Percentiles rank a stretch among this genome's conserved stretches.
phyloP scores from a whole-genome alignment of 2,113 vertebrate species.

The Neotragus moschatus region DNA sequence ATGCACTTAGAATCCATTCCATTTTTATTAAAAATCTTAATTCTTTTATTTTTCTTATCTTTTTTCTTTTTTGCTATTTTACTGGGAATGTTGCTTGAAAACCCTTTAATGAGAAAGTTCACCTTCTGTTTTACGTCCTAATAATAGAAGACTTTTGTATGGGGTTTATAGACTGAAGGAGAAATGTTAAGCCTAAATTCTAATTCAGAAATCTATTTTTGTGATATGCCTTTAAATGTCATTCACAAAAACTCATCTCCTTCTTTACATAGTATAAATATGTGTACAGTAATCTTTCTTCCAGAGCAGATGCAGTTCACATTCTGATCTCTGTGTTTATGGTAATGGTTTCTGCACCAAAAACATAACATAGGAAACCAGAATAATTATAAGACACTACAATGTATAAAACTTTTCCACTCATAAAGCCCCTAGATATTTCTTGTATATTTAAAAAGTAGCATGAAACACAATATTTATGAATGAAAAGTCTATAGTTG shows the following conservation, averaged over 20 bases:
- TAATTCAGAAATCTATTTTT: constrained; percentile 44
- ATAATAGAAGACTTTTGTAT: constrained; percentile 17
- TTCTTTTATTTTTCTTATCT: background rate
- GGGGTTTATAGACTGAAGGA: background rate
- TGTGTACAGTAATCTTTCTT: background rate
- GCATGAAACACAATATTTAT: background rate
- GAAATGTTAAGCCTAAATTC: constrained; percentile 31
- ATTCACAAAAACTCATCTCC: background rate
- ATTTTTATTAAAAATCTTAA: constrained; percentile 5
- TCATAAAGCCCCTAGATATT: background rate
- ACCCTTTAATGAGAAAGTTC: constrained; percentile 25
- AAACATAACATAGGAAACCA: background rate
- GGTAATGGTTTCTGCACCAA: background rate
- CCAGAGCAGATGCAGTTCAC: background rate
- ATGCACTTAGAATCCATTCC: background rate
- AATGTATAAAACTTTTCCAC: background rate
- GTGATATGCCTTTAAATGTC: constrained; percentile 24
- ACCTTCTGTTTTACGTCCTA: background rate
- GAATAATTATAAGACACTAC: background rate
- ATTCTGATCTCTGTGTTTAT: background rate
- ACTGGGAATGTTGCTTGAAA: background rate
- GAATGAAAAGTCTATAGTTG: background rate
- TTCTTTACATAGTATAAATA: background rate
- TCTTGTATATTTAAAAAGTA: background rate
- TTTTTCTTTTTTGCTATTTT: background rate